A percentile compares a stretch with the other conserved stretches of the same genome.
Evolutionary conservation across 2,888 invertebrate species (phyloP).

Genomic region (Cartodere bifasciata): DNA sequence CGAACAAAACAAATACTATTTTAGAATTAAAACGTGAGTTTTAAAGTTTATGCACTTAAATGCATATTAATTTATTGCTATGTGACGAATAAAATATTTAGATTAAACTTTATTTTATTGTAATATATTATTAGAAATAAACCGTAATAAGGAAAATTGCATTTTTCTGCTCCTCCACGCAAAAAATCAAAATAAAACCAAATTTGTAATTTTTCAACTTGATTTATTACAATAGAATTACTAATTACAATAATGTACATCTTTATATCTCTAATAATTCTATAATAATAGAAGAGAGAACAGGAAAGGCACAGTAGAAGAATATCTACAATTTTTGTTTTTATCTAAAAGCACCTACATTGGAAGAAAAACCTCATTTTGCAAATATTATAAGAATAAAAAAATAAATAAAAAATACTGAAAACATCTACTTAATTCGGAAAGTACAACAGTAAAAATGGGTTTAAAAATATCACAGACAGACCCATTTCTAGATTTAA

Average conservation of each 20-base stretch:
- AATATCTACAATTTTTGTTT: slow-evolving; percentile 14
- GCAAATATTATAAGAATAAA: slow-evolving; percentile 10
- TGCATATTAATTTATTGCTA: too few species aligned
- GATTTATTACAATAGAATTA: too few species aligned
- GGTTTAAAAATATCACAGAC: slow-evolving; percentile 36
- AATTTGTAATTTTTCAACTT: too few species aligned
- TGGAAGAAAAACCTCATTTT: slow-evolving; percentile 4
- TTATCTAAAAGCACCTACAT: not conserved
- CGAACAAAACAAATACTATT: too few species aligned
- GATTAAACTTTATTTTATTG: too few species aligned
- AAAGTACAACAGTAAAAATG: slow-evolving; percentile 21
- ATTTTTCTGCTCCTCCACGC: too few species aligned
- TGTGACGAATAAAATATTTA: too few species aligned
- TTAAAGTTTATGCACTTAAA: too few species aligned
- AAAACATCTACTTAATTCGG: slow-evolving; percentile 20
- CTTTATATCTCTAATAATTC: slow-evolving; percentile 15
- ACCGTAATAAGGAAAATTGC: too few species aligned
- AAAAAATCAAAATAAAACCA: slow-evolving; percentile 15
- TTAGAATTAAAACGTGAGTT: too few species aligned
- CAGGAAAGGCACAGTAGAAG: slow-evolving; percentile 35
- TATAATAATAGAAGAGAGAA: slow-evolving; percentile 27
- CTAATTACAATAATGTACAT: slow-evolving; percentile 26
- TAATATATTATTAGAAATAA: too few species aligned
- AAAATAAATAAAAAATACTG: slow-evolving; percentile 13
- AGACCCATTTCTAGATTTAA: slow-evolving; percentile 24